These are phyloP conservation scores for Zeus faber DNA, from an alignment of 2,113 vertebrate species.

Conservation along the genomic window DNA sequence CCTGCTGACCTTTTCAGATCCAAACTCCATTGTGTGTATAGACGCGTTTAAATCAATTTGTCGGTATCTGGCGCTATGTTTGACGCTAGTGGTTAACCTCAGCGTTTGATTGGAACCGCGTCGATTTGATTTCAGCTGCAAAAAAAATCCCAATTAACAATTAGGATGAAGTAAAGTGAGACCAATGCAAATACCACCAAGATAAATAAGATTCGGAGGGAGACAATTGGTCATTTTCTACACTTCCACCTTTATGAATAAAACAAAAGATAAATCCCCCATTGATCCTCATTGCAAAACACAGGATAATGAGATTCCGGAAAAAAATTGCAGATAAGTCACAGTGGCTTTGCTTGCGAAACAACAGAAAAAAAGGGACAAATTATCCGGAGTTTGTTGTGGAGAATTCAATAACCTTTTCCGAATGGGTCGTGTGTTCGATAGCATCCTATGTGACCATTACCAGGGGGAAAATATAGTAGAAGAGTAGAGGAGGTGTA, in stretches of 20 bases:
- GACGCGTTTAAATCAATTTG: conserved; percentile 83
- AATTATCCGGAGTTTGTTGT: conserved; percentile 42
- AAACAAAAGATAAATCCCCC: conserved; percentile 23
- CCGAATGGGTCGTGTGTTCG: conserved; percentile 46
- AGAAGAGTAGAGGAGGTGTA: conserved; percentile 35
- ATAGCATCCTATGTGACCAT: conserved; percentile 35
- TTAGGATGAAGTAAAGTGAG: conserved; percentile 8
- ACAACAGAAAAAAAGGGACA: conserved; percentile 31
- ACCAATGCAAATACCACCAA: not conserved
- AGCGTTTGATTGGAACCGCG: conserved; percentile 76
- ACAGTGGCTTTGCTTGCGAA: conserved; percentile 32
- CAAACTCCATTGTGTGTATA: conserved; percentile 87
- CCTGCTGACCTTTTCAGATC: conserved; percentile 91
- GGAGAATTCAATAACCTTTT: conserved; percentile 58
- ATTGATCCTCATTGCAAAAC: conserved; percentile 44
- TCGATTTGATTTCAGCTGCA: conserved; percentile 49
- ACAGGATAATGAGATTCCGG: conserved; percentile 41
- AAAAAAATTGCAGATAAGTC: conserved; percentile 50
- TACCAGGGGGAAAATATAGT: conserved; percentile 37
- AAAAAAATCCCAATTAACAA: not conserved
- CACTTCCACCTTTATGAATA: conserved; percentile 11
- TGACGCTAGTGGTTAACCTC: conserved; percentile 63
- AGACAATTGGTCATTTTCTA: conserved; percentile 15
- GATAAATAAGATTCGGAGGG: conserved; percentile 7
- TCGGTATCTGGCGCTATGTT: conserved; percentile 81